Conservation (phyloP, 2,888 invertebrate species). For the Lypha dubia region DNA sequence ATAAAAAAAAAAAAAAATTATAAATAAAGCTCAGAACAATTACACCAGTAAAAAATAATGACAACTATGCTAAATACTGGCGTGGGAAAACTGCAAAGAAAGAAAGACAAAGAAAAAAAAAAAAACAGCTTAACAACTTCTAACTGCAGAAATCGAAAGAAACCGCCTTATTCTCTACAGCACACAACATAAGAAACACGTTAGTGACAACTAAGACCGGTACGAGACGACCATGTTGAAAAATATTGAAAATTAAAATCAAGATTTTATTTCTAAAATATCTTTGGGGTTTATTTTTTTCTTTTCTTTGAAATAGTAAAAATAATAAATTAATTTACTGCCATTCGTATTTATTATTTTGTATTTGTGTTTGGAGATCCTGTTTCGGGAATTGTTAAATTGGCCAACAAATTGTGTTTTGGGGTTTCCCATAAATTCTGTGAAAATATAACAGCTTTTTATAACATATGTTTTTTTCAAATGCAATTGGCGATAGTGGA, state of each 20-base stretch:
- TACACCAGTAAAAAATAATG: conserved; percentile 48
- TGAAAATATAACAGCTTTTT: conserved; percentile 13
- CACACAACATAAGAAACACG: neutral
- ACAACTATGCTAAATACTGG: conserved; percentile 63
- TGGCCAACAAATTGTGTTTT: conserved; percentile 15
- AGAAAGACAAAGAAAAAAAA: neutral
- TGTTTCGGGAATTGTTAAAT: conserved; percentile 13
- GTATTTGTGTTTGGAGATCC: conserved; percentile 16
- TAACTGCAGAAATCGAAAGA: conserved; percentile 32
- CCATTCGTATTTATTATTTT: conserved; percentile 9
- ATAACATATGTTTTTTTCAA: neutral
- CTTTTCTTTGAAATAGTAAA: conserved; percentile 17
- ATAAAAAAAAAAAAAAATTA: neutral
- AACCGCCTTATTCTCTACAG: neutral
- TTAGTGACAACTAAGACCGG: conserved; percentile 30
- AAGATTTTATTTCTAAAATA: conserved; percentile 29
- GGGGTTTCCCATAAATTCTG: neutral
- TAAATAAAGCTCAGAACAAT: conserved; percentile 50
- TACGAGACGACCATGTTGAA: neutral
- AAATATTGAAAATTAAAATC: conserved; percentile 6
- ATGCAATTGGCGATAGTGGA: no score
- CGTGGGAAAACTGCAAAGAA: conserved; percentile 45
- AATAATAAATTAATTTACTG: conserved; percentile 22
- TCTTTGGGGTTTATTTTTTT: conserved; percentile 33
- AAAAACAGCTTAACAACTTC: conserved; percentile 1